These are phyloP conservation scores for Pogonophryne albipinna DNA, from an alignment of 2,797 vertebrate genomes.

Conservation along the genomic window DNA sequence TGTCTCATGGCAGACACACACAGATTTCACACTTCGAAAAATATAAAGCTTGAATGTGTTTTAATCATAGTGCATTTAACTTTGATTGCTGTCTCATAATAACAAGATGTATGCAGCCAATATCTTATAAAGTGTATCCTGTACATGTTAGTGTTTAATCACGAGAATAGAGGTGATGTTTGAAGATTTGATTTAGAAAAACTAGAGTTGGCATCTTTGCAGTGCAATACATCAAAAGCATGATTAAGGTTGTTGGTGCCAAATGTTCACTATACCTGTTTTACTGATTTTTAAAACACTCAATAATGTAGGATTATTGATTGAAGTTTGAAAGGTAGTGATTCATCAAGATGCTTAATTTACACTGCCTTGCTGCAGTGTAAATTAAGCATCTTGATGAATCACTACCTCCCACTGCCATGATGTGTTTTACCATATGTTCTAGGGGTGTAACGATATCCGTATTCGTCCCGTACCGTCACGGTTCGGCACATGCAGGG, in stretches of 20 bases:
- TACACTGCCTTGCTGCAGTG: too few species aligned
- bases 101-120: slow-evolving; percentile 51
- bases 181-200: slow-evolving; percentile 49
- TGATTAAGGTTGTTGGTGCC: slow-evolving; percentile 38
- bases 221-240: slow-evolving; percentile 39
- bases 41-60: slow-evolving; percentile 64
- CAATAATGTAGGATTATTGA: slow-evolving; percentile 43
- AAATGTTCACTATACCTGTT: slow-evolving; percentile 46
- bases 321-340: slow-evolving; percentile 43
- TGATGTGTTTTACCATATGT: slow-evolving; percentile 10
- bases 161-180: slow-evolving; percentile 52
- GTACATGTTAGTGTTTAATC: slow-evolving; percentile 60
- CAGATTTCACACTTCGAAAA: slow-evolving; percentile 68
- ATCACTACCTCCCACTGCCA: slow-evolving; percentile 12
- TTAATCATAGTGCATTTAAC: slow-evolving; percentile 72
- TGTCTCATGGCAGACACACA: slow-evolving; percentile 64
- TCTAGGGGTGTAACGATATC: too few species aligned
- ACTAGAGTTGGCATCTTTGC: slow-evolving; percentile 53
- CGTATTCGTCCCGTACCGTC: too few species aligned
- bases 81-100: slow-evolving; percentile 64
- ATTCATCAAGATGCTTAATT: slow-evolving; percentile 48
- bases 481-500: too few species aligned
- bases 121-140: slow-evolving; percentile 52
- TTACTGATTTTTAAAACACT: slow-evolving; percentile 36
- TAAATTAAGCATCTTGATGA: too few species aligned